Conservation (phyloP, 2,888 invertebrate genomes). For the Cerastis leucographa region DNA sequence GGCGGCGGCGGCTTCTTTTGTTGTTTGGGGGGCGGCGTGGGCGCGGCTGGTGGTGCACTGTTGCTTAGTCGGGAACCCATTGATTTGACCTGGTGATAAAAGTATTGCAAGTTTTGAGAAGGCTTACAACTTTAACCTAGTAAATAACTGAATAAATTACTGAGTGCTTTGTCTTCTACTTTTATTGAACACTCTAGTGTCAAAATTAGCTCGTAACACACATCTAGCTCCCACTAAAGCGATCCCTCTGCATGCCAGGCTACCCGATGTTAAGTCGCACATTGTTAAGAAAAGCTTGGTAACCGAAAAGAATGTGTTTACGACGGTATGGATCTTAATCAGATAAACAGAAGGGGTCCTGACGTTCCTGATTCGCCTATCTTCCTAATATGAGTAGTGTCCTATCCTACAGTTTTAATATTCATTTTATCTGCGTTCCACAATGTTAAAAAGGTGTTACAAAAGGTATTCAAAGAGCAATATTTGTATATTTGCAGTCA, state of each 20-base stretch:
- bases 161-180: background rate
- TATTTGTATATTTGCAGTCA: no score
- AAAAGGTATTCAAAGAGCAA: no score
- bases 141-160: background rate
- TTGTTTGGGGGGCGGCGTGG: constrained; percentile 58
- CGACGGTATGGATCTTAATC: no score
- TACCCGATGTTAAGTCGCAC: no score
- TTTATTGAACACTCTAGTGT: background rate
- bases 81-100: constrained; percentile 88
- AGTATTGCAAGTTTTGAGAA: background rate
- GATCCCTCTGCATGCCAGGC: background rate
- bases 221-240: background rate
- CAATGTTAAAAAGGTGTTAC: no score
- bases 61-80: constrained; percentile 89
- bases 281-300: background rate
- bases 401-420: no score
- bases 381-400: background rate
- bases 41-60: constrained; percentile 90
- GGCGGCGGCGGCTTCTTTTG: constrained; percentile 52
- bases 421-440: no score
- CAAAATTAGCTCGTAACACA: background rate
- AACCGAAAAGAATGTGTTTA: background rate
- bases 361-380: background rate
- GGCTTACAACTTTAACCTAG: background rate
- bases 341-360: no score